These are phyloP conservation scores for Ctenopoma kingsleyae DNA, from an alignment of 2,797 vertebrate species.

Conservation along the genomic window DNA sequence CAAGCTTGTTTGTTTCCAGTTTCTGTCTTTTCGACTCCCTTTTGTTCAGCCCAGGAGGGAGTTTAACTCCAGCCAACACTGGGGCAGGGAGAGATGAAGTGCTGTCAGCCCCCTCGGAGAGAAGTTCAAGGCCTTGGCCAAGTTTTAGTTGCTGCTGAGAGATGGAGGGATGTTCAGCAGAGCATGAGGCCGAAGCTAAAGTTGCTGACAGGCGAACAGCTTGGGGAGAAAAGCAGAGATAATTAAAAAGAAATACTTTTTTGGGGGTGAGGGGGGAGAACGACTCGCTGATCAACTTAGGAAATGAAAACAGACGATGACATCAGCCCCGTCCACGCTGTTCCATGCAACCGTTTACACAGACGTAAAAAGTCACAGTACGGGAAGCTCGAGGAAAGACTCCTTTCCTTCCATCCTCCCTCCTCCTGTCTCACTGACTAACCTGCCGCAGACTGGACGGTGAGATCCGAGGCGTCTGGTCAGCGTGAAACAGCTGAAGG, in stretches of 20 bases:
- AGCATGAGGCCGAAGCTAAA: conserved; percentile 76
- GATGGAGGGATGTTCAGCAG: conserved; percentile 75
- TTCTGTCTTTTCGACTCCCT: conserved; percentile 26
- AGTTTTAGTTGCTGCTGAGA: conserved; percentile 55
- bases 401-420: not conserved
- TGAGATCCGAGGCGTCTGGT: conserved; percentile 63
- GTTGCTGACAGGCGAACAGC: conserved; percentile 79
- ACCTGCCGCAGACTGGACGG: conserved; percentile 39
- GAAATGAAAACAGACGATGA: conserved; percentile 54
- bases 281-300: conserved; percentile 64
- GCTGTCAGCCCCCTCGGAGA: conserved; percentile 72
- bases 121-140: conserved; percentile 70
- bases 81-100: conserved; percentile 54
- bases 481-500: conserved; percentile 63
- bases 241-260: conserved; percentile 71
- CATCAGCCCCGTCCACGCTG: not conserved
- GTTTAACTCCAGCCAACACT: conserved; percentile 57
- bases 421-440: conserved; percentile 25
- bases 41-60: conserved; percentile 59
- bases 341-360: not conserved
- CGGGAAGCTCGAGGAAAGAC: not conserved
- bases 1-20: conserved; percentile 60
- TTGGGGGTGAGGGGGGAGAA: conserved; percentile 32
- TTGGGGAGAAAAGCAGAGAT: conserved; percentile 69
- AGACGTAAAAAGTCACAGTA: not conserved